Conservation (phyloP, 2,797 vertebrate species). For the Anas bahamensis region DNA sequence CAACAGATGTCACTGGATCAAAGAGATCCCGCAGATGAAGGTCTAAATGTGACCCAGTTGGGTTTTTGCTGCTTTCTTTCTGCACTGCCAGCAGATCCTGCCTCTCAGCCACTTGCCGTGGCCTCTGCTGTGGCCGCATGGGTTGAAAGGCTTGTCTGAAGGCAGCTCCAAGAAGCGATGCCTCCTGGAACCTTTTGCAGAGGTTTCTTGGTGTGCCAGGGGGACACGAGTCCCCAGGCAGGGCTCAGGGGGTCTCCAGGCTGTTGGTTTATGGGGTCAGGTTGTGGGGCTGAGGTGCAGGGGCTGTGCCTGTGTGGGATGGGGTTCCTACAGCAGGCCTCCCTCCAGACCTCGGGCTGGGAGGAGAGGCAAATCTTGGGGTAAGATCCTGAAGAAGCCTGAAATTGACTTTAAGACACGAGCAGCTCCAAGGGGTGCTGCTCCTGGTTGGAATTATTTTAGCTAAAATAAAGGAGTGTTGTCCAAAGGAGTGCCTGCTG, state of each 20-base stretch:
- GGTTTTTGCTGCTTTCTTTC: background rate
- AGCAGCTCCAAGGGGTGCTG: background rate
- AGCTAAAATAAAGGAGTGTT: background rate
- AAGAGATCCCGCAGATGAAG: background rate
- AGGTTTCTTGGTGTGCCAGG: background rate
- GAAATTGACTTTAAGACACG: background rate
- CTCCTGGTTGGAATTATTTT: background rate
- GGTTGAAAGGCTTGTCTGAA: background rate
- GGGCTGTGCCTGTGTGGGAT: too few species aligned
- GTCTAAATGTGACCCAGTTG: background rate
- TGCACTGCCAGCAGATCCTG: background rate
- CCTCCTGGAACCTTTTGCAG: background rate
- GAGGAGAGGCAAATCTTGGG: background rate
- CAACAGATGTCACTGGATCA: background rate
- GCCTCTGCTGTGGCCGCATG: background rate
- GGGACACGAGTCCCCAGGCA: background rate
- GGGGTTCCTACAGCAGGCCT: background rate
- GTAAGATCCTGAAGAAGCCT: background rate
- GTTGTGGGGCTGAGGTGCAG: background rate
- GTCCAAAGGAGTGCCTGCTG: background rate
- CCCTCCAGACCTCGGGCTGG: background rate
- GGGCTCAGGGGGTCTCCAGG: background rate
- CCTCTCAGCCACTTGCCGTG: background rate
- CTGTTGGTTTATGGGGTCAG: fast-evolving
- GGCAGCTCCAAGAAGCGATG: background rate